These are phyloP conservation scores for Sitodiplosis mosellana DNA, from an alignment of 1,140 invertebrate species.

Conservation along the genomic window DNA sequence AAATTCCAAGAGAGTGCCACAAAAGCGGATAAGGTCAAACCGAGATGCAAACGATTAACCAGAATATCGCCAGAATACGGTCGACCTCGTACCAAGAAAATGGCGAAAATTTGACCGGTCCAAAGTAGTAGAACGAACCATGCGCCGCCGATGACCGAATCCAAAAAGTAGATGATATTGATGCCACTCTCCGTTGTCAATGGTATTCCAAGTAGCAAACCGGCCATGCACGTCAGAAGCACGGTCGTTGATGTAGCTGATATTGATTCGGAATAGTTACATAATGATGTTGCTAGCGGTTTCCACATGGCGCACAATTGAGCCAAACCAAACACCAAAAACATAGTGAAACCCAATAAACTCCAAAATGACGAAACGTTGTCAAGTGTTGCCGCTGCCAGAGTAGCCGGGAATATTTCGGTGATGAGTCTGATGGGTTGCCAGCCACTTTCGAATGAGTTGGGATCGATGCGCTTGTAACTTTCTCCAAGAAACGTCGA, in stretches of 20 bases:
- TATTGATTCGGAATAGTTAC: conserved; percentile 51
- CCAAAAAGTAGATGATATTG: conserved; percentile 64
- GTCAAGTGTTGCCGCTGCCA: conserved; percentile 42
- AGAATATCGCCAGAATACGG: conserved; percentile 62
- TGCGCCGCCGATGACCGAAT: conserved; percentile 58
- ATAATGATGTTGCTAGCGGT: conserved; percentile 44
- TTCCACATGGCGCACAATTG: conserved; percentile 46
- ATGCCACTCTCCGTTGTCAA: conserved; percentile 80
- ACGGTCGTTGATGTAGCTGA: conserved; percentile 67
- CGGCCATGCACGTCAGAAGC: conserved; percentile 65
- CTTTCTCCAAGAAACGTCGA: conserved; percentile 23
- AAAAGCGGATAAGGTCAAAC: conserved; percentile 41
- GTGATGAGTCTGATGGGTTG: conserved; percentile 62
- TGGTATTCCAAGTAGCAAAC: conserved; percentile 66
- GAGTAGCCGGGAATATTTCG: conserved; percentile 66
- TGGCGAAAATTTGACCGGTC: conserved; percentile 51
- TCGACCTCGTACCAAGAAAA: conserved; percentile 64
- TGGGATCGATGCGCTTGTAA: conserved; percentile 17
- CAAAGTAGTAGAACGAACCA: conserved; percentile 77
- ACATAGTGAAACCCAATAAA: conserved; percentile 64
- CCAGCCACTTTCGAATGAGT: conserved; percentile 42
- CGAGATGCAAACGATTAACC: conserved; percentile 40
- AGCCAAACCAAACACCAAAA: conserved; percentile 70
- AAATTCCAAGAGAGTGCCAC: conserved; percentile 81
- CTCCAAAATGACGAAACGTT: conserved; percentile 48